Base-by-base conservation (phyloP, 2,113 vertebrate genomes). In the Barbus barbus region DNA sequence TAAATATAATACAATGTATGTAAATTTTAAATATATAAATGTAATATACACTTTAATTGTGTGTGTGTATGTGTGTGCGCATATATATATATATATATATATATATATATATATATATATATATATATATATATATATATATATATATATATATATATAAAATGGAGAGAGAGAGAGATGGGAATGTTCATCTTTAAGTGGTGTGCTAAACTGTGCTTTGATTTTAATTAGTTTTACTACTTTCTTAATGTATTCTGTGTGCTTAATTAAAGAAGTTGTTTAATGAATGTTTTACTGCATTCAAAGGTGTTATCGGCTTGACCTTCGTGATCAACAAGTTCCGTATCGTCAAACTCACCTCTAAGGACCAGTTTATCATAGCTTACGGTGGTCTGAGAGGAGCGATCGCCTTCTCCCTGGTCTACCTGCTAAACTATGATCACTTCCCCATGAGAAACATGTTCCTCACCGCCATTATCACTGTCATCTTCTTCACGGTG, bases 401-500 rank as follows among this genome's bases (percentile, higher is more conserved):
- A 4, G 98, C 98, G 89, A 99, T 99, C 0, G 97, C 98, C 89
- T 99, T 99, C 93, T 99, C 98, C 20, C 94, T 99, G 9, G 94
- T 95, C 11, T 99, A 97, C 91, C 95, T 99, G n/a, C 93, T 99
- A 83, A 36, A 96, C 0, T n/a, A 87, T 0, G 1, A 91, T 0
- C 93, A 92, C 5, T 98, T 98, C 3, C 88, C 90, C 61, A 95
- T 93, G 95, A 96, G 95, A 77, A 88, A 96, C 26, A 95, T 99
- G 94, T 99, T 99, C 93, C 96, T 99, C 87, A 99, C 98, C 0
- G 97, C 97, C 91, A 97, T 98, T 95, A 99, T 99, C 94, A 99
- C 97, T 0, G 97, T 98, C 78, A 96, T 99, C 93, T 99, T 99
- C 94, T 99, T 99, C 94, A 99, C 98, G 0, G 98, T 99, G 38